Evolutionary conservation across 2,888 invertebrate genomes (phyloP).

Genomic region (Plebejus anna): DNA sequence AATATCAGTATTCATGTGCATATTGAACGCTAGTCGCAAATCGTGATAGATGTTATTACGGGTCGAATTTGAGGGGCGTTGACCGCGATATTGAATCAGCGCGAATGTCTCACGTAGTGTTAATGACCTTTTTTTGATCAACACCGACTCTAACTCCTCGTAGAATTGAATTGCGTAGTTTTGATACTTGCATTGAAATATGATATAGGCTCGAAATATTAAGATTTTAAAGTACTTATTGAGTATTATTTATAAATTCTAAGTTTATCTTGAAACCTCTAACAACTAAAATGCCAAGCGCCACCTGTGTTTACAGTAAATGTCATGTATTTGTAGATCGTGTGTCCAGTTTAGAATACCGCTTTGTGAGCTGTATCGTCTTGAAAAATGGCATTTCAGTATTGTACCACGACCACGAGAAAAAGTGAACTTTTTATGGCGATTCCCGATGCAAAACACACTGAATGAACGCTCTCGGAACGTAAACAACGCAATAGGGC

Average conservation of each 20-base stretch:
- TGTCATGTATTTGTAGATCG: neutral
- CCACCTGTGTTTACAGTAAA: neutral
- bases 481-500: constrained; percentile 15
- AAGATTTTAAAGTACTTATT: neutral
- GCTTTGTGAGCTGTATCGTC: neutral
- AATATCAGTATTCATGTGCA: constrained; percentile 5
- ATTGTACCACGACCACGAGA: neutral
- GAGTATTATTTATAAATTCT: neutral
- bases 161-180: constrained; percentile 31
- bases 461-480: constrained; percentile 2
- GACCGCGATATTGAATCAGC: constrained; percentile 76
- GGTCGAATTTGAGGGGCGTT: constrained; percentile 66
- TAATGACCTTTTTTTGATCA: constrained; percentile 76
- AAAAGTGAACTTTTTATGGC: neutral
- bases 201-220: neutral
- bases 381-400: neutral
- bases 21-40: constrained; percentile 22
- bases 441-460: neutral
- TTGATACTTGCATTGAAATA: neutral
- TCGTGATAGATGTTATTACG: constrained; percentile 41
- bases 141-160: constrained; percentile 52
- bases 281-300: neutral
- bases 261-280: neutral
- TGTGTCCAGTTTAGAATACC: neutral
- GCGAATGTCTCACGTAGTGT: constrained; percentile 78